Evolutionary conservation across 2,888 invertebrate species (phyloP), one percentile per base, ranked within the genome.

Genomic region (Anarsia innoxiella): DNA sequence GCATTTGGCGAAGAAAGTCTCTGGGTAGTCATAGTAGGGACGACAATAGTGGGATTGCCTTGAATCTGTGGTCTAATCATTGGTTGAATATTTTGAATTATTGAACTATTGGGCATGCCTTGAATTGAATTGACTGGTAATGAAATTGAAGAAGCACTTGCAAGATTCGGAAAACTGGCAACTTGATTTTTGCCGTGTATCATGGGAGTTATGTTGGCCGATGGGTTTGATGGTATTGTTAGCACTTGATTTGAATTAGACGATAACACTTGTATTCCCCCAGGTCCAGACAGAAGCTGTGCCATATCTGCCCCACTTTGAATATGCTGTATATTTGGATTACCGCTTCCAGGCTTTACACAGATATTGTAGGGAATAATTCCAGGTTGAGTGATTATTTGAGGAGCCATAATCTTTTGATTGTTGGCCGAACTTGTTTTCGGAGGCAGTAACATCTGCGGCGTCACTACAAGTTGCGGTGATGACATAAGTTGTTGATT

Each of bases 231-330:
- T 31, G 86, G 84, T 55, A 86, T 73, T 11, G 85, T 79, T 39
- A 86, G 46, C 13, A 86, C 72, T 60, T 85, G 85, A 49, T 85
- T 85, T 0, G 85, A 80, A 54, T 85, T 86, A 1, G 85, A 85
- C n/a, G 85, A 79, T 44, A 86, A 74, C 2, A 86, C 85, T 71
- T 86, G 86, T 45, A 86, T 83, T 3, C 86, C 83, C 25, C 84
- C 85, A 14, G 76, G 40, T 19, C 80, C 76, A 9, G 86, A 73
- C 4, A 86, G 52, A 16, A 86, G 49, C 28, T 86, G 86, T 3
- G 84, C 53, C 76, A 86, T 80, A 37, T 83, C 84, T 10, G 66
- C 42, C 36, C 73, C 61, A 3, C 79, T 62, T 59, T 84, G 86
- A 16, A 86, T 67, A 48, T 82, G 80, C 47, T 86, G 86, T 39